phyloP scores from a whole-genome alignment of 2,888 invertebrate genomes.

The Melanchra persicariae region DNA sequence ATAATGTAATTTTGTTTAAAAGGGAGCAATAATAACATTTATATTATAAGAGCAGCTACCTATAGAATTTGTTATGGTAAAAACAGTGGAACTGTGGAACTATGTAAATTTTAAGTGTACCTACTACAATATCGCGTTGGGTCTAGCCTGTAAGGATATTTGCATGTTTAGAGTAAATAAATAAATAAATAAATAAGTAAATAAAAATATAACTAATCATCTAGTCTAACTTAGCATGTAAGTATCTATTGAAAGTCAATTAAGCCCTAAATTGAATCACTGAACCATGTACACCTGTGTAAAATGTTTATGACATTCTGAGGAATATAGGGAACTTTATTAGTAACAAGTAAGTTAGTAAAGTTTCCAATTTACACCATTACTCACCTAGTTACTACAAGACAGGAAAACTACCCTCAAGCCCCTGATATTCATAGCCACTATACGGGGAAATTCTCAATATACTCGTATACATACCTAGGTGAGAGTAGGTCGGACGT shows the following conservation, averaged over 20 bases:
- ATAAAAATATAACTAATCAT: too few relatives aligned
- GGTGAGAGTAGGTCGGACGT: background rate
- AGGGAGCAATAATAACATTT: background rate
- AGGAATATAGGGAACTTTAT: background rate
- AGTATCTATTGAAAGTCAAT: background rate
- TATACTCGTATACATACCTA: background rate
- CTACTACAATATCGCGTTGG: too few relatives aligned
- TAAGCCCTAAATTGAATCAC: background rate
- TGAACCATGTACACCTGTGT: too few relatives aligned
- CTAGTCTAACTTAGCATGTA: background rate
- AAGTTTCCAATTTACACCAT: conserved; percentile 7
- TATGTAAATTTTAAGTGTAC: too few relatives aligned
- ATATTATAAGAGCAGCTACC: too few relatives aligned
- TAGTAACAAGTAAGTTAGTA: background rate
- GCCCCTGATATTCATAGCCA: background rate
- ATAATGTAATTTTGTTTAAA: background rate
- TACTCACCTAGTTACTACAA: background rate
- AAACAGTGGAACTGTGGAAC: too few relatives aligned
- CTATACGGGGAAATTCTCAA: background rate
- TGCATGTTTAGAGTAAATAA: too few relatives aligned
- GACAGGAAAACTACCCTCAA: background rate
- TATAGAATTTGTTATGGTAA: too few relatives aligned
- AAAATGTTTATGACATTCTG: background rate
- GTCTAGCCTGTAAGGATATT: too few relatives aligned
- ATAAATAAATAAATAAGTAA: too few relatives aligned